Base-by-base conservation (phyloP, 1,140 invertebrate genomes). In the Listronotus bonariensis region DNA sequence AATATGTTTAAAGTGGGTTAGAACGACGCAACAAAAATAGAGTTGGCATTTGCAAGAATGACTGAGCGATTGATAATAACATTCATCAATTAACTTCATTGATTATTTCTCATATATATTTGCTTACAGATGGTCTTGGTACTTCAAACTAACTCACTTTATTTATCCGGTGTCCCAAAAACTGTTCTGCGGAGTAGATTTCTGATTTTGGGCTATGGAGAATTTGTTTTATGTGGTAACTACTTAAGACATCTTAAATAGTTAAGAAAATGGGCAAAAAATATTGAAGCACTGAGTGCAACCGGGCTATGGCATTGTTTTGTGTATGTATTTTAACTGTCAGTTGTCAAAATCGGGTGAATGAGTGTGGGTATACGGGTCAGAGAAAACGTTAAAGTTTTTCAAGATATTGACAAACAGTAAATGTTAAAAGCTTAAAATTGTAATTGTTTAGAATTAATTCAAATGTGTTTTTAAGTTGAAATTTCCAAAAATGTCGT, bases 241-340 rank as follows among this genome's bases (percentile, higher is more conserved):
- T 68, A 69, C 67, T 59, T 61, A 56, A 65, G 55, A 45, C 31
- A 17, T 59, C 49, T 60, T 59, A 54, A 66, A 55, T 60, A 60
- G 57, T 66, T 60, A 55, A 20, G 68, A 70, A 68, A 72, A 70
- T 72, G 76, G 77, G 76, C 76, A 77, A 78, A 78, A 77, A 69
- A 69, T 75, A 71, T 77, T 76, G 76, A 72, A 78, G 77, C 76
- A 78, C 76, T 77, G 67, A 52, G 76, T 77, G 76, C 76, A 78
- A 78, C 77, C 76, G 77, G 77, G 77, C 77, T 78, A 78, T 78
- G 75, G 74, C 59, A 72, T 36, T 69, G 42, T 68, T 66, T 59
- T 66, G 62, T 66, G 26, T 66, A 60, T 66, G 64, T 66, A 60
- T 66, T 71, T 69, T 55, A 65, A 68, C 68, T 74, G 59, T 71